Evolutionary conservation across 2,888 invertebrate species (phyloP), one percentile per base, ranked within the genome.

Genomic region (Chalcosyrphus nemorum): DNA sequence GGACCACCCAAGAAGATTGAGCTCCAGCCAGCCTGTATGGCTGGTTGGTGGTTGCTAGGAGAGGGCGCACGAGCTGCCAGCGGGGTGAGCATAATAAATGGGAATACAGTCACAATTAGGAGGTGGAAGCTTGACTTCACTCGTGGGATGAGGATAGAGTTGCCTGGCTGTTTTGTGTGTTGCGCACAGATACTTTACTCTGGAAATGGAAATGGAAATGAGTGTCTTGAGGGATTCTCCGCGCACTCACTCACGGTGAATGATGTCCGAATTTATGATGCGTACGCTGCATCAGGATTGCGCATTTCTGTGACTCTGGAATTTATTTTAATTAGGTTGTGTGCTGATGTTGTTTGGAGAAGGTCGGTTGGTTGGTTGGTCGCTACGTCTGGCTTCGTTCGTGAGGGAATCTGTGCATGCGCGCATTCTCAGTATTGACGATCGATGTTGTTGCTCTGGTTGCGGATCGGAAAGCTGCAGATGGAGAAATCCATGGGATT

Each of bases 241-340:
- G 78, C 84, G 84, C 80, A 84, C 84, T 84, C 80, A 84, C 84
- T 84, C 84, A 78, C 80, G 43, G 68, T 84, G 84, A 84, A 84
- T 84, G 84, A 84, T 84, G 84, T 84, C 84, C 84, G 84, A 84
- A 84, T 84, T 84, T 84, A 84, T 84, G 84, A 84, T 84, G 84
- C 84, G 84, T 80, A 84, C 57, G 45, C 80, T 84, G 84, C 84
- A 84, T 56, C 84, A 84, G 74, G 84, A 74, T 84, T 84, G 84
- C 80, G 84, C 84, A 84, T 84, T 80, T 84, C 84, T 80, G 43
- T 59, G 84, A 75, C 84, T 80, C 50, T 84, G 84, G 84, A 80
- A 84, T 84, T 84, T 84, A 84, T 84, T 84, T 84, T 84, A 84
- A 84, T 84, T 84, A 84, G 80, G 84, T 84, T 84, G 84, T 80